Evolutionary conservation across 2,888 invertebrate species (phyloP).

Genomic region (Sclerodermus sp.): DNA sequence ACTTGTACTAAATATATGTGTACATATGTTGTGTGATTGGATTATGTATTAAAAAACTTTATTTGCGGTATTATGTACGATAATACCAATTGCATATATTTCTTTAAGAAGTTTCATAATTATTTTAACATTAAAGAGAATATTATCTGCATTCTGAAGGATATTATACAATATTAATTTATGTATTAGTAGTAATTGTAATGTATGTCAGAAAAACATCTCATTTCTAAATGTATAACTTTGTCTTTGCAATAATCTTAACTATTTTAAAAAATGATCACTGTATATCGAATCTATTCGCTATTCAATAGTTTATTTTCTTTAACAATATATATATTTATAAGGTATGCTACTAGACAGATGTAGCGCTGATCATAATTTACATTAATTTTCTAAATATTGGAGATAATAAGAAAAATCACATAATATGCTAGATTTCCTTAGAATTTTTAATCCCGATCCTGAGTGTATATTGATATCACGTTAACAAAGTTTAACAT

Average conservation of each 20-base stretch:
- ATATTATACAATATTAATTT: too few species aligned
- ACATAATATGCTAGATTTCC: background rate
- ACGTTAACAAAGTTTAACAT: background rate
- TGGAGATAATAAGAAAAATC: conserved; percentile 5
- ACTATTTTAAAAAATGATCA: background rate
- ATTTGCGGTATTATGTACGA: conserved; percentile 23
- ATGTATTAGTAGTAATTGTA: too few species aligned
- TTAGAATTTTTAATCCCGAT: background rate
- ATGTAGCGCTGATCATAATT: conserved; percentile 10
- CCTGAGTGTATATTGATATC: background rate
- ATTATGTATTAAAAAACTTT: conserved; percentile 24
- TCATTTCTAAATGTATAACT: too few species aligned
- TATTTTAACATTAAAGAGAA: background rate
- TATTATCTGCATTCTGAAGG: too few species aligned
- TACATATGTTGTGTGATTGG: conserved; percentile 17
- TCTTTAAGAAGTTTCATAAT: background rate
- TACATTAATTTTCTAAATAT: conserved; percentile 11
- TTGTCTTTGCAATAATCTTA: too few species aligned
- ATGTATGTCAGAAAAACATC: too few species aligned
- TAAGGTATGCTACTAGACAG: conserved; percentile 13
- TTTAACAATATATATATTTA: conserved; percentile 31
- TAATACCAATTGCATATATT: conserved; percentile 2
- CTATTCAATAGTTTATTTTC: conserved; percentile 46
- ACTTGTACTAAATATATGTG: conserved; percentile 28
- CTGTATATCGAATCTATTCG: background rate